These are phyloP conservation scores for Crocallis elinguaria DNA, from an alignment of 2,888 invertebrate species.

Conservation along the genomic window DNA sequence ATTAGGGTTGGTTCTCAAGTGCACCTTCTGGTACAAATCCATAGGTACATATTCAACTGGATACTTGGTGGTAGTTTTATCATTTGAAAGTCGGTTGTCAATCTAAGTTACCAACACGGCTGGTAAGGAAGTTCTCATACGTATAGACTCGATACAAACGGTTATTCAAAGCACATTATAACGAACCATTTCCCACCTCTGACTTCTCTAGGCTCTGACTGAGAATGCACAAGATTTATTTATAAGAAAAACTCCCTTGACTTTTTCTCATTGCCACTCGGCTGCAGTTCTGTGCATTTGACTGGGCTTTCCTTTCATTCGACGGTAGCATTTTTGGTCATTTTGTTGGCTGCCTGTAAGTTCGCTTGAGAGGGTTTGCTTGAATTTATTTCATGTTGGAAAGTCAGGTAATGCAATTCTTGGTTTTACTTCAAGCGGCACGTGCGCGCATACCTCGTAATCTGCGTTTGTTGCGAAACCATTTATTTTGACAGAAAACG, in stretches of 20 bases:
- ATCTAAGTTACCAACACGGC: no score
- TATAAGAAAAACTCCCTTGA: constrained; percentile 48
- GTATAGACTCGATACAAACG: no score
- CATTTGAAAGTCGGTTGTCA: no score
- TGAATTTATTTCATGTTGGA: constrained; percentile 5
- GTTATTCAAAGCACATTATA: background rate
- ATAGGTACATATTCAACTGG: no score
- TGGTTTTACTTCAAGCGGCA: background rate
- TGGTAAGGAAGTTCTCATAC: no score
- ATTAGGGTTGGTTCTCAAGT: no score
- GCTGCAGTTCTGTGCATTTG: constrained; percentile 42
- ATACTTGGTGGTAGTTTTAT: no score
- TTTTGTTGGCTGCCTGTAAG: constrained; percentile 19
- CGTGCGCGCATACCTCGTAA: no score
- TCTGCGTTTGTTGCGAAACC: no score
- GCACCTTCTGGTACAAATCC: no score
- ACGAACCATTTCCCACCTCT: constrained; percentile 38
- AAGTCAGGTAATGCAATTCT: background rate
- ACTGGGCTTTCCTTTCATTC: constrained; percentile 37
- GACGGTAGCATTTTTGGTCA: constrained; percentile 23
- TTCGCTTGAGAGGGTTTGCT: constrained; percentile 14
- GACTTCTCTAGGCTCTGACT: constrained; percentile 18
- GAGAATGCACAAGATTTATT: constrained; percentile 56
- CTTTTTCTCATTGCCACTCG: constrained; percentile 42
- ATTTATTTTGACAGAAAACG: no score